Base-by-base conservation (phyloP, 2,113 vertebrate genomes). In the Phrynosoma blainvillii region DNA sequence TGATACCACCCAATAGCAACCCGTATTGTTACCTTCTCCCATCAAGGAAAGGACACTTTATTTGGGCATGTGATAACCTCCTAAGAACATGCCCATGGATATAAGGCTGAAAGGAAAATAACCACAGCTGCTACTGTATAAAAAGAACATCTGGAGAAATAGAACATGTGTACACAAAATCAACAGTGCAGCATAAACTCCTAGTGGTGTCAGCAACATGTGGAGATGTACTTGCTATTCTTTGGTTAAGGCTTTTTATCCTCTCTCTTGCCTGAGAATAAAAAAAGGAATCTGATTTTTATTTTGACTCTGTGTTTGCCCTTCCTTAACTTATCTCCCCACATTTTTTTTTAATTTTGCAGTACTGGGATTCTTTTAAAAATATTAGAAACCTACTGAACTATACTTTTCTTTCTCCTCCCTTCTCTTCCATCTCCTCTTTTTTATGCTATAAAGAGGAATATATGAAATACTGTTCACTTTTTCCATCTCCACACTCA, bases 181-280 rank as follows among this genome's bases (percentile, higher is more conserved):
- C 47, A 88, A 89, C 86, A 84, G 5, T 90, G 92, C 74, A 88
- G 30, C 13, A n/a, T 90, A 90, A 87, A 86, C 59, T 92, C 84
- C 52, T 81, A 9, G 80, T 80, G 32, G 90, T 93, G 92, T 86
- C 84, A 87, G 76, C 79, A 92, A 89, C 62, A 91, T 84, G n/a
- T 90, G 73, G 86, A 68, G 77, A 18, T 86, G 9, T 42, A n/a
- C 80, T 73, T 83, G 85, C 84, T 73, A 52, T 85, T 85, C 83
- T 20, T 88, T 25, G 1, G 85, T 89, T 91, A 79, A 74, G 20
- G 42, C 36, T 83, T 85, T 30, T 2, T 82, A 47, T 47, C 42
- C 42, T 2, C 82, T 89, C 32, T 59, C 14, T 3, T 65, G 30
- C 12, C 42, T 81, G 75, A 66, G 25, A 89, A 81, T 40, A 82